Evolutionary conservation across 2,888 invertebrate species (phyloP).

Genomic region (Sussaba pulchella): DNA sequence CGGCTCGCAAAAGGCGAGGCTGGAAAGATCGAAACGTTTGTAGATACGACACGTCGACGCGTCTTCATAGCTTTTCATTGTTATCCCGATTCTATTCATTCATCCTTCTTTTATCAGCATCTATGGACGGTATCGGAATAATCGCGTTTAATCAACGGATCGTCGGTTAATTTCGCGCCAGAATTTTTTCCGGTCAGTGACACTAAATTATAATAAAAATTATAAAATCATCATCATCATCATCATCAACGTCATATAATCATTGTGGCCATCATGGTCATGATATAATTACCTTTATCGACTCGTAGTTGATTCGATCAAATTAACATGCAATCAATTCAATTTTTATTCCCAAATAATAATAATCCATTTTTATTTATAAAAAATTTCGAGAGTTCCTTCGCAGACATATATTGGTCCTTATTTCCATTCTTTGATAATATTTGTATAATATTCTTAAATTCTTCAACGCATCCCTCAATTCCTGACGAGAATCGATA

Average conservation of each 20-base stretch:
- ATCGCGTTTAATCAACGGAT: conserved; percentile 7
- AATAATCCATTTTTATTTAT: no score
- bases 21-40: background rate
- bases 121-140: background rate
- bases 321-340: no score
- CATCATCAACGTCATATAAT: no score
- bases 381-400: no score
- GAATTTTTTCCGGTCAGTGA: conserved; percentile 23
- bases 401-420: no score
- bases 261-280: no score
- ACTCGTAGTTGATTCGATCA: no score
- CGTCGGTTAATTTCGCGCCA: conserved; percentile 7
- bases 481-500: conserved; percentile 8
- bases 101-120: background rate
- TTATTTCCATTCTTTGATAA: no score
- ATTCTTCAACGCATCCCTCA: background rate
- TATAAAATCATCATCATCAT: no score
- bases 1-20: background rate
- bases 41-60: background rate
- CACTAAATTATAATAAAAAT: conserved; percentile 37
- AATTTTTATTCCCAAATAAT: no score
- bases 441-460: no score
- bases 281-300: no score
- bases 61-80: conserved; percentile 24
- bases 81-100: background rate